These are phyloP conservation scores for Tipula unca DNA, from an alignment of 2,888 invertebrate species.

Conservation along the genomic window DNA sequence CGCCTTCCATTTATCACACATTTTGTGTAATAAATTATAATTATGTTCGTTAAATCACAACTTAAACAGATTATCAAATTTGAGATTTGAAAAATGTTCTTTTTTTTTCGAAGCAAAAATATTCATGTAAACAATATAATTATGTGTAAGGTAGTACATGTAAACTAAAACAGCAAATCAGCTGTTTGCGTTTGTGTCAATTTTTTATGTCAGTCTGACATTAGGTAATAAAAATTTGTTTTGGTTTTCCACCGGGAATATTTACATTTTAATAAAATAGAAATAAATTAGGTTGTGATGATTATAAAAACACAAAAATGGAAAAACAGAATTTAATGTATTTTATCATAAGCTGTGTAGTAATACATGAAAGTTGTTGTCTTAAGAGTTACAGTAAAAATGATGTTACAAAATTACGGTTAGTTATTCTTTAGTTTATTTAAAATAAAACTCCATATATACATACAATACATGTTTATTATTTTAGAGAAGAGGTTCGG, in stretches of 20 bases:
- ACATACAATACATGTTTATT: background rate
- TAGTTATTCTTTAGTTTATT: background rate
- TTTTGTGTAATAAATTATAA: no score
- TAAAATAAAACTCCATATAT: background rate
- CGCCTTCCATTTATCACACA: no score
- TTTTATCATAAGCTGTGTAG: background rate
- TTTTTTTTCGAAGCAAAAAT: no score
- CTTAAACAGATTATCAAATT: no score
- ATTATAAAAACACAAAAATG: background rate
- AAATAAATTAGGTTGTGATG: background rate
- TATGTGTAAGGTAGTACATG: no score
- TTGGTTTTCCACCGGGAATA: background rate
- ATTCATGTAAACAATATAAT: background rate
- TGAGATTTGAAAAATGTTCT: no score
- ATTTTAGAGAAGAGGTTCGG: conserved; percentile 70
- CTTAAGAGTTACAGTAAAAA: background rate
- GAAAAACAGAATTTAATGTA: background rate
- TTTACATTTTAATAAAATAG: background rate
- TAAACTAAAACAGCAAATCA: background rate
- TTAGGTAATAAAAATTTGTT: background rate
- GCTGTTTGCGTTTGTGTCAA: background rate
- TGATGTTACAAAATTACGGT: background rate
- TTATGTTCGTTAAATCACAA: no score
- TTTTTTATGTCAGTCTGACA: background rate
- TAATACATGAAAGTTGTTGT: background rate